Percentiles rank a stretch among this genome's conserved stretches.
These are phyloP conservation scores for Microcebus murinus DNA, from an alignment of 2,113 vertebrate species.

Conservation along the genomic window DNA sequence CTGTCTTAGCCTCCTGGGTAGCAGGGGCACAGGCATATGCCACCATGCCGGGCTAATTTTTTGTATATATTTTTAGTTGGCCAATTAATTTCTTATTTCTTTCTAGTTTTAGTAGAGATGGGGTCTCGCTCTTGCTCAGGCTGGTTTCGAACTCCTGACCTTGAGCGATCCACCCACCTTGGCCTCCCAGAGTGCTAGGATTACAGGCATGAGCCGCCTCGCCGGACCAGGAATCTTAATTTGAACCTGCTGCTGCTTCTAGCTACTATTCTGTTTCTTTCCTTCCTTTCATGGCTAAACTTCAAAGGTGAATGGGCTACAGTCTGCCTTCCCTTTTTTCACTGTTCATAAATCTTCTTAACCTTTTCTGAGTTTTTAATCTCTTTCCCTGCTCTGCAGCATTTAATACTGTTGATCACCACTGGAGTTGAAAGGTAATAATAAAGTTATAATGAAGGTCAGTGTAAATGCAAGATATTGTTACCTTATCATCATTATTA, in stretches of 20 bases:
- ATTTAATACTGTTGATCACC: not conserved
- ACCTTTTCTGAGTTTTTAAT: conserved; percentile 12
- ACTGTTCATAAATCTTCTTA: conserved; percentile 16
- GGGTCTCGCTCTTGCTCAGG: no score
- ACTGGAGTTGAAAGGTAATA: not conserved
- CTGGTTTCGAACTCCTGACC: no score
- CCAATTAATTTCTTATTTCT: no score
- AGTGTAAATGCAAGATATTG: conserved; percentile 15
- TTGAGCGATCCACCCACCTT: no score
- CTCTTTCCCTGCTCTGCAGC: not conserved
- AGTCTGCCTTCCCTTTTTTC: not conserved
- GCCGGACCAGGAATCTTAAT: not conserved
- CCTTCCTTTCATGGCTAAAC: not conserved
- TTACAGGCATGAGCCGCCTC: no score
- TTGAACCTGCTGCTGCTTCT: not conserved
- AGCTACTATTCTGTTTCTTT: not conserved
- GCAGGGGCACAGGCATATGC: no score
- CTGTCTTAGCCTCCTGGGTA: no score
- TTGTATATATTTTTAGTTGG: no score
- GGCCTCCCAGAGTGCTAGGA: no score
- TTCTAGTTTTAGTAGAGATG: no score
- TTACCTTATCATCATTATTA: not conserved
- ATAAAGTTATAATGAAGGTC: not conserved
- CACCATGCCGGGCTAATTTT: no score
- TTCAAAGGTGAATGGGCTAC: not conserved